phyloP scores from a whole-genome alignment of 1,140 invertebrate species.

The Calliphora vicina region DNA sequence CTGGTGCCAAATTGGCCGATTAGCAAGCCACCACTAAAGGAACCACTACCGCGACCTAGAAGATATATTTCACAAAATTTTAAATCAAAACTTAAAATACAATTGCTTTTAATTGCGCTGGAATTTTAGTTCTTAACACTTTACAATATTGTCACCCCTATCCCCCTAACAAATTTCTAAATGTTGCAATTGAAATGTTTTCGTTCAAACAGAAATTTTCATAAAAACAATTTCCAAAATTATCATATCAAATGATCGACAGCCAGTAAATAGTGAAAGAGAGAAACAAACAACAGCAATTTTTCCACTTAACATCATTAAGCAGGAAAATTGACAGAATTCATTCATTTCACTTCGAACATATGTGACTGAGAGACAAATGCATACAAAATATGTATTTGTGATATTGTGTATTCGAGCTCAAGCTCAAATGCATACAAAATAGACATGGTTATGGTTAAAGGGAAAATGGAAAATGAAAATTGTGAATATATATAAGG shows the following conservation, averaged over 20 bases:
- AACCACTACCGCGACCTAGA: constrained; percentile 74
- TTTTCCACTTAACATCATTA: not conserved
- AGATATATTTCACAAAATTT: constrained; percentile 62
- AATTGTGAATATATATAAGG: too few relatives aligned
- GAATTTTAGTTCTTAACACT: too few relatives aligned
- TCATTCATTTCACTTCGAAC: not conserved
- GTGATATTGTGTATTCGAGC: too few relatives aligned
- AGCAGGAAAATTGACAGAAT: not conserved
- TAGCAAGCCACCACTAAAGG: constrained; percentile 80
- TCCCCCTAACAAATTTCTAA: too few relatives aligned
- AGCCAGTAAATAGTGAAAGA: not conserved
- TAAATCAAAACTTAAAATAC: too few relatives aligned
- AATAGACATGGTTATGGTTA: too few relatives aligned
- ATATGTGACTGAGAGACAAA: not conserved
- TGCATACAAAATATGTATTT: not conserved
- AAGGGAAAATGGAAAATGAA: not conserved
- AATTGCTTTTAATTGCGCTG: too few relatives aligned
- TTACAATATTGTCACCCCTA: too few relatives aligned
- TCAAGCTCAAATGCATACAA: too few relatives aligned
- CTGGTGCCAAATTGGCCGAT: constrained; percentile 76
- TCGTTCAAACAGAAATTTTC: not conserved
- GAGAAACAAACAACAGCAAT: not conserved
- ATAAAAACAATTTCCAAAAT: not conserved
- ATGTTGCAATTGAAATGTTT: too few relatives aligned
- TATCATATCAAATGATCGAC: not conserved